These are phyloP conservation scores for Taxidea taxus DNA, from an alignment of 2,113 vertebrate genomes.

Conservation along the genomic window DNA sequence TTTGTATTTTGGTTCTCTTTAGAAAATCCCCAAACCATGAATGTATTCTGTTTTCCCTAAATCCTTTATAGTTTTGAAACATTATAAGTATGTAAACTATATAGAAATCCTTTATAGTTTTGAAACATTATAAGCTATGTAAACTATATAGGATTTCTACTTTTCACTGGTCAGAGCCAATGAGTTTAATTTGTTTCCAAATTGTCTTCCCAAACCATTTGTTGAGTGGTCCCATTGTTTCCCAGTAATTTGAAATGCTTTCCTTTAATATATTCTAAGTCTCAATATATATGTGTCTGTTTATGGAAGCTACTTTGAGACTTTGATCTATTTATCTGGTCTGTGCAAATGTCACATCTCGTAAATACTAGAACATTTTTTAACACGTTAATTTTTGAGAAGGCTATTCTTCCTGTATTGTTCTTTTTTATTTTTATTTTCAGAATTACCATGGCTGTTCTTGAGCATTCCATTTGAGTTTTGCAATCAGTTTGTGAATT, in stretches of 20 bases:
- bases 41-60: neutral
- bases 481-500: neutral
- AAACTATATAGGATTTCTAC: neutral
- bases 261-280: neutral
- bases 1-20: neutral
- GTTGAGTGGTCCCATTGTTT: neutral
- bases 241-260: neutral
- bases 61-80: neutral
- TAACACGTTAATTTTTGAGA: neutral
- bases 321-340: neutral
- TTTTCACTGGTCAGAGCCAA: neutral
- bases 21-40: neutral
- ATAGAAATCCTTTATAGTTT: neutral
- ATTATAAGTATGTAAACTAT: neutral
- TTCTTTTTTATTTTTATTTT: neutral
- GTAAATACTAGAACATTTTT: neutral
- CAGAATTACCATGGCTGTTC: neutral
- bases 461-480: neutral
- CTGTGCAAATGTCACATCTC: neutral
- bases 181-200: neutral
- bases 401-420: neutral
- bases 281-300: neutral
- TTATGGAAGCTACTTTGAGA: neutral
- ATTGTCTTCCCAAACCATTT: neutral
- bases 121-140: neutral